Evolutionary conservation across 1,140 invertebrate species (phyloP).

Genomic region (Penaeus chinensis): DNA sequence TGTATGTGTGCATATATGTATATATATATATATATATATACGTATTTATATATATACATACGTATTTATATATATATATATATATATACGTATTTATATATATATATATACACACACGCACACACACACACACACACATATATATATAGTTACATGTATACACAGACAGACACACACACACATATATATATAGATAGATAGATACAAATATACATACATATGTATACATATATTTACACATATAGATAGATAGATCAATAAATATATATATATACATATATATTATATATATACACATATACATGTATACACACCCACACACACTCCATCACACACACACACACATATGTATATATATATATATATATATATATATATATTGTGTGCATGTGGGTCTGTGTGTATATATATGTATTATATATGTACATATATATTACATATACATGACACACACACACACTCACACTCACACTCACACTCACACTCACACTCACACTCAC

Average conservation of each 20-base stretch:
- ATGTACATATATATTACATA: not conserved
- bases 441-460: not conserved
- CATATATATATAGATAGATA: not conserved
- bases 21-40: constrained; percentile 7
- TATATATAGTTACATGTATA: not conserved
- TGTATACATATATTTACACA: constrained; percentile 9
- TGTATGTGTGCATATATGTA: not conserved
- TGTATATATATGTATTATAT: not conserved
- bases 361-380: not conserved
- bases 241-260: constrained; percentile 12
- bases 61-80: not conserved
- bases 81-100: not conserved
- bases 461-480: not conserved
- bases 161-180: not conserved
- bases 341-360: not conserved
- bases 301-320: not conserved
- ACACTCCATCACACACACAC: not conserved
- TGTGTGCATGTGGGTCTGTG: not conserved
- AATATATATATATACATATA: constrained; percentile 9
- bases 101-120: not conserved
- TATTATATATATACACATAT: not conserved
- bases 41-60: constrained; percentile 22
- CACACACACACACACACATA: not conserved
- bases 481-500: too few species aligned
- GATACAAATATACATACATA: not conserved